Conservation (phyloP, 2,888 invertebrate species). For the Heliconius cydno region DNA sequence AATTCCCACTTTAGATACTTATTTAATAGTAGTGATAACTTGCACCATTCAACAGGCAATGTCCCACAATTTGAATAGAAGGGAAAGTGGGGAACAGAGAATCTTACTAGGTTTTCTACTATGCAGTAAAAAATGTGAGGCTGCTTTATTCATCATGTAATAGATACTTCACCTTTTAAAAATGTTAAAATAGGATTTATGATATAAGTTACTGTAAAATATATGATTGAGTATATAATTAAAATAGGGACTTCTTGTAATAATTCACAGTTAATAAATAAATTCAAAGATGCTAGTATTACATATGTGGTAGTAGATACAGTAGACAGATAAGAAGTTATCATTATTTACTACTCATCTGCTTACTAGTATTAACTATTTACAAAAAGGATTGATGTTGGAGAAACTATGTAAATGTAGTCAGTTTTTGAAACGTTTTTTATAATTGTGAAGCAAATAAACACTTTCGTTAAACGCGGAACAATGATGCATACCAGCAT, state of each 20-base stretch:
- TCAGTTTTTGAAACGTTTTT: constrained; percentile 45
- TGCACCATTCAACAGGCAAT: neutral
- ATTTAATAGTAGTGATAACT: neutral
- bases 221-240: no score
- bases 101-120: neutral
- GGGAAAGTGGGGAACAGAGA: no score
- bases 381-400: neutral
- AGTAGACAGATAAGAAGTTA: constrained; percentile 9
- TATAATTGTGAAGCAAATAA: constrained; percentile 58
- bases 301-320: neutral
- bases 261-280: neutral
- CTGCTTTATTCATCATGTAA: neutral
- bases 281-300: neutral
- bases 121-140: neutral
- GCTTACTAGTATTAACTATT: constrained; percentile 7
- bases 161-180: neutral
- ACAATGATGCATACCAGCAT: constrained; percentile 67
- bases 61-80: no score
- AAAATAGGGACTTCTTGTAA: neutral
- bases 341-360: neutral
- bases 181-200: neutral
- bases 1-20: no score
- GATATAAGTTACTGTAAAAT: neutral
- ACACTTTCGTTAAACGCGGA: constrained; percentile 73
- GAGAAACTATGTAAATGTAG: neutral